A percentile compares a stretch with the other conserved stretches of the same genome.
Conservation (phyloP, 2,797 vertebrate genomes). For the Poeciliopsis gracilis region DNA sequence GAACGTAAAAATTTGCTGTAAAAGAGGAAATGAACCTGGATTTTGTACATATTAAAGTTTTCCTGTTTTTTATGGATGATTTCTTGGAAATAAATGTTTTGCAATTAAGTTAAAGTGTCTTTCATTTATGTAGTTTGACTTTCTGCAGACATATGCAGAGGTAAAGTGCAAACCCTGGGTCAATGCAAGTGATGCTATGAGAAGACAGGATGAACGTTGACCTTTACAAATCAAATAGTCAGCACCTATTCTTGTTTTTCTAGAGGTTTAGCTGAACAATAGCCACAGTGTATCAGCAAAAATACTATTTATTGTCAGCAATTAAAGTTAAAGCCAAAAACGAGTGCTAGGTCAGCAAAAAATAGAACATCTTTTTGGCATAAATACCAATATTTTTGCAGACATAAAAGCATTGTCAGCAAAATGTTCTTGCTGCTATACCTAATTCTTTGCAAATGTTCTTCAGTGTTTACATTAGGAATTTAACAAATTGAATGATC, state of each 20-base stretch:
- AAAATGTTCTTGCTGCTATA: neutral
- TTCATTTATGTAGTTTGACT: neutral
- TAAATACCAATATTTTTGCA: neutral
- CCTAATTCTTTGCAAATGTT: neutral
- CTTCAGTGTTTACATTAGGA: neutral
- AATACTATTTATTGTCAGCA: neutral
- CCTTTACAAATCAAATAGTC: neutral
- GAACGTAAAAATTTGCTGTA: neutral
- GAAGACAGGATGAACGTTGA: neutral
- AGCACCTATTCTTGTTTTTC: neutral
- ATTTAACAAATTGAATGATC: neutral
- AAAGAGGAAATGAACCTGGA: slow-evolving; percentile 5
- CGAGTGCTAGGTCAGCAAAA: neutral
- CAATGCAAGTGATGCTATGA: neutral
- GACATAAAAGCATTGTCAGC: neutral
- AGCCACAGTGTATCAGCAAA: neutral
- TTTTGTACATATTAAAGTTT: slow-evolving; percentile 4
- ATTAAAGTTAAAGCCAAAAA: neutral
- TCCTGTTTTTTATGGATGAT: neutral
- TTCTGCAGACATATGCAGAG: neutral
- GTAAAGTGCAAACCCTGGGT: neutral
- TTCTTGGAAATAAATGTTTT: slow-evolving; percentile 50
- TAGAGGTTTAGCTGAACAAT: neutral
- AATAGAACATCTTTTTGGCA: neutral
- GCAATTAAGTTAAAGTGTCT: slow-evolving; percentile 12